Base-by-base conservation (phyloP, 2,113 vertebrate species). In the Thermophis baileyi region DNA sequence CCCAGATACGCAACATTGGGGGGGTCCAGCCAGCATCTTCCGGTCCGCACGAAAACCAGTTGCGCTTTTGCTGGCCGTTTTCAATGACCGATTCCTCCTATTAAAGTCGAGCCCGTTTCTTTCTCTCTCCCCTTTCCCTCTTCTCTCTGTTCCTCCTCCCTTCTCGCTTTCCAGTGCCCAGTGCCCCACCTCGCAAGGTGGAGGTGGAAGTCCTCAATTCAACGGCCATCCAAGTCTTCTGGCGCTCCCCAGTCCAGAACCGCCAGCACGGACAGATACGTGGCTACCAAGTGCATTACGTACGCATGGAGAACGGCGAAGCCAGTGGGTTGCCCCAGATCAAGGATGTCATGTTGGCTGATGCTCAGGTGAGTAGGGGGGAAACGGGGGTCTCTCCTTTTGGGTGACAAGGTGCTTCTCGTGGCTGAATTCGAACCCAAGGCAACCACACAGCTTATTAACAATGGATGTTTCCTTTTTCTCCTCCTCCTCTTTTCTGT, bases 241-340 rank as follows among this genome's bases (percentile, higher is more conserved):
- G 99, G 99, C 99, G 99, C 93, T 99, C 99, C 0, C 97, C 99
- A 85, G 96, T 97, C 85, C 98, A 98, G 44, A 99, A 98, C 96
- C 98, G 98, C 92, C 99, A 99, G 95, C 98, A 99, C 3, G 99
- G 99, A 87, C 99, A 99, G 97, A 99, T 99, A 94, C 99, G 99
- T 10, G 99, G 99, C 95, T 99, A 99, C 98, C 99, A 99, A 97
- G 99, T 99, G 94, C 99, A 99, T 97, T 99, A 99, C 0, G 99
- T 99, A 0, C 98, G 98, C 46, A 99, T 99, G 97, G 99, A 99
- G 96, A 99, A 99, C 6, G 98, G 99, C 27, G 99, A 99, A 97
- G 99, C 99, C 55, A 98, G 98, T 54, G 99, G 99, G 92, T 98
- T 98, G 93, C 99, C 99, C 93, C 98, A 98, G 93, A 99, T 99